Evolutionary conservation across 1,140 invertebrate genomes (phyloP).

Genomic region (Ptiloglossa arizonensis): DNA sequence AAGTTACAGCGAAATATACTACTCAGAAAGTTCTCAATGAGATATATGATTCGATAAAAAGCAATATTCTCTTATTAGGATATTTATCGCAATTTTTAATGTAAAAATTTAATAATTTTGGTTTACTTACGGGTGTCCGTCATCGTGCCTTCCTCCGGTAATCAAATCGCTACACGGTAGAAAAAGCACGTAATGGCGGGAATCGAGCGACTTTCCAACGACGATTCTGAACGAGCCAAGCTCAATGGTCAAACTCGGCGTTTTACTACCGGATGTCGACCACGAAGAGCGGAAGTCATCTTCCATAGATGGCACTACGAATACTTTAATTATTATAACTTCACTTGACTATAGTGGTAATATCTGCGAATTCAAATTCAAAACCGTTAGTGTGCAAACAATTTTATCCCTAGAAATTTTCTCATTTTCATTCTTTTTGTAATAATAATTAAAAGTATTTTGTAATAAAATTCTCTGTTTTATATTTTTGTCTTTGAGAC

Average conservation of each 20-base stretch:
- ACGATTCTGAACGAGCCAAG: slow-evolving; percentile 5
- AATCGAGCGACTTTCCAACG: slow-evolving; percentile 44
- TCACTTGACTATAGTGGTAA: slow-evolving; percentile 9
- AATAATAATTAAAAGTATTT: not conserved
- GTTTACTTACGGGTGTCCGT: slow-evolving; percentile 77
- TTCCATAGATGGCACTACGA: slow-evolving; percentile 10
- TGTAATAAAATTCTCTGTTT: too few species aligned
- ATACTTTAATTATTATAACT: not conserved
- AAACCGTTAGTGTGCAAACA: not conserved
- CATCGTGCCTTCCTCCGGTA: slow-evolving; percentile 63
- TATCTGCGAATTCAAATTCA: slow-evolving; percentile 16
- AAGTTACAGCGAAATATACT: not conserved
- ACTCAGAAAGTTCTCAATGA: not conserved
- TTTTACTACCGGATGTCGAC: slow-evolving; percentile 34
- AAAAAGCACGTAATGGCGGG: slow-evolving; percentile 67
- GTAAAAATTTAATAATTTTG: slow-evolving; percentile 28
- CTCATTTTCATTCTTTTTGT: not conserved
- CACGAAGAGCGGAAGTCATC: slow-evolving; percentile 12
- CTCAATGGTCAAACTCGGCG: not conserved
- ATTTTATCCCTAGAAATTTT: too few species aligned
- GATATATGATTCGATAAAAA: slow-evolving; percentile 9
- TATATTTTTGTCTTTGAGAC: too few species aligned
- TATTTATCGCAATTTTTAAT: not conserved
- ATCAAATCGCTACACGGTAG: slow-evolving; percentile 13
- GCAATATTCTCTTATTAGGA: not conserved